Percentiles rank a stretch among this genome's conserved stretches.
phyloP scores from a whole-genome alignment of 1,140 invertebrate genomes.

The Conus betulinus region DNA sequence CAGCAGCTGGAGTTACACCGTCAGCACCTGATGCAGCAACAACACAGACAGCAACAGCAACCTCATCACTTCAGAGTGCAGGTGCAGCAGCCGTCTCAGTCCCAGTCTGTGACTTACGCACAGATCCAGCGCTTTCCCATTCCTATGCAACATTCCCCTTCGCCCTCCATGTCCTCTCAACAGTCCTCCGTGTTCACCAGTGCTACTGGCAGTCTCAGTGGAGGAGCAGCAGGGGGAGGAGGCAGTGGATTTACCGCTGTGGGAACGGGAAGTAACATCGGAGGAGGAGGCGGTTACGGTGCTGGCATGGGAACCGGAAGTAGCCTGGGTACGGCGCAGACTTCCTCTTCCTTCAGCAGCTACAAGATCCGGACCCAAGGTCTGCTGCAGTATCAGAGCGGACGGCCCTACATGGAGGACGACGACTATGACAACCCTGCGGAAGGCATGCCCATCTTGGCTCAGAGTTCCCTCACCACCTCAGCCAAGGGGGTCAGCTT shows the following conservation, averaged over 20 bases:
- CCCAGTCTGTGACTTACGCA: slow-evolving; percentile 23
- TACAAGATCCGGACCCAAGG: slow-evolving; percentile 25
- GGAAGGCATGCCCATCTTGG: slow-evolving; percentile 61
- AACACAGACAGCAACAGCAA: slow-evolving; percentile 1
- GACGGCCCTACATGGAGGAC: slow-evolving; percentile 29
- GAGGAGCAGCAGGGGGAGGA: not conserved
- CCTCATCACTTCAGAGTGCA: slow-evolving; percentile 26
- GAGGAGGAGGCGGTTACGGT: not conserved
- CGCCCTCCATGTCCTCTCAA: slow-evolving; percentile 6
- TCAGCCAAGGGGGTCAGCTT: not conserved
- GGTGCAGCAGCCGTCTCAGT: not conserved
- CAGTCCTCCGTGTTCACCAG: slow-evolving; percentile 27
- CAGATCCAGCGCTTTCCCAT: slow-evolving; percentile 11
- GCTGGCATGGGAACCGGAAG: not conserved
- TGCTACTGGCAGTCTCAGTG: not conserved
- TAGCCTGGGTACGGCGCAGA: not conserved
- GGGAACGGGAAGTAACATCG: not conserved
- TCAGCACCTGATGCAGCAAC: slow-evolving; percentile 20
- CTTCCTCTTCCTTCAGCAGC: slow-evolving; percentile 1
- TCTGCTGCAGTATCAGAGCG: slow-evolving; percentile 28
- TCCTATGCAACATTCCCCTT: not conserved
- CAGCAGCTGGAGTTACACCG: slow-evolving; percentile 29
- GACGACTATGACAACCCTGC: slow-evolving; percentile 68
- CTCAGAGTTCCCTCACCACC: slow-evolving; percentile 15
- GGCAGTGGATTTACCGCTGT: not conserved